A percentile compares a stretch with the other conserved stretches of the same genome.
Evolutionary conservation across 2,797 vertebrate species (phyloP).

Genomic region (Eulemur albifrons): DNA sequence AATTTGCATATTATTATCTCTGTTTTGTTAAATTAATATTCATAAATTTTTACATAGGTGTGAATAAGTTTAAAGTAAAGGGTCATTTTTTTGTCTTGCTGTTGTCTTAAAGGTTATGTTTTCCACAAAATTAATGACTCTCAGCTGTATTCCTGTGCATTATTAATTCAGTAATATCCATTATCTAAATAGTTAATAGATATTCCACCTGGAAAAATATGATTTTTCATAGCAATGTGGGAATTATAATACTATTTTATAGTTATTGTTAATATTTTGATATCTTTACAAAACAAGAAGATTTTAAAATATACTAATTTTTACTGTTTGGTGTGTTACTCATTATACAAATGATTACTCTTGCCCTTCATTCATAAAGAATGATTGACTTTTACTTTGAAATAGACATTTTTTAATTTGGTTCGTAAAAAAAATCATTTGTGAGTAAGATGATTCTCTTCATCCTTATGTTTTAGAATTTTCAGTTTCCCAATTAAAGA

Average conservation of each 20-base stretch:
- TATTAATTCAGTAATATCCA: constrained; percentile 25
- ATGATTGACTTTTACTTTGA: background rate
- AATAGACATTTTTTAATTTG: constrained; percentile 49
- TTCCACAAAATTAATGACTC: background rate
- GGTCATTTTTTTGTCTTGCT: background rate
- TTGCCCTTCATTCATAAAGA: background rate
- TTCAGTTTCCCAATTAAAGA: background rate
- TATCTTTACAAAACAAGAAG: background rate
- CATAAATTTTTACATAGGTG: constrained; percentile 38
- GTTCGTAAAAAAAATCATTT: background rate
- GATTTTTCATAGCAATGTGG: constrained; percentile 34
- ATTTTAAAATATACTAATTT: background rate
- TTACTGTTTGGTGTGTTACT: background rate
- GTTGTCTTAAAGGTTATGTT: constrained; percentile 30
- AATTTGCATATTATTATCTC: constrained; percentile 20
- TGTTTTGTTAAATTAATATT: constrained; percentile 28
- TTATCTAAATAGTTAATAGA: constrained; percentile 6
- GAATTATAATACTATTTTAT: constrained; percentile 18
- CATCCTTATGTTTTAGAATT: background rate
- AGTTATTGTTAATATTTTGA: constrained; percentile 43
- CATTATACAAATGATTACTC: background rate
- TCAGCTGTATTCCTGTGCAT: background rate
- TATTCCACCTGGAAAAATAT: background rate
- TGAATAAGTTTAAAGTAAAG: background rate
- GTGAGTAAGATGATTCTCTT: background rate